Conservation (phyloP, 2,888 invertebrate genomes). For the Platerodrilus igneus region DNA sequence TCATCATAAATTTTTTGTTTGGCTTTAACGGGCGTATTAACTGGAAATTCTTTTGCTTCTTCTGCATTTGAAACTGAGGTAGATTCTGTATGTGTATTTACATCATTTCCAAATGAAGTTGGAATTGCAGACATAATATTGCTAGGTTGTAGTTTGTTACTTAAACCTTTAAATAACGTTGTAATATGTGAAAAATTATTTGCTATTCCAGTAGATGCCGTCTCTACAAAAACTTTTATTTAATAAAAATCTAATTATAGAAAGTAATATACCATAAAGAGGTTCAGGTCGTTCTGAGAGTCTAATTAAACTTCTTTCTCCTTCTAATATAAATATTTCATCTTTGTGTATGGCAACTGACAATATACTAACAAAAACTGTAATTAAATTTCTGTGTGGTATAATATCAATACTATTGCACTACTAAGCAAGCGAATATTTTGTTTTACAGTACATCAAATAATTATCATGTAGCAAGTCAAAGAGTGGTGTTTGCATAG, state of each 20-base stretch:
- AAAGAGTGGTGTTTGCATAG: too few relatives aligned
- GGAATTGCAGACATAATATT: slow-evolving; percentile 39
- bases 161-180: slow-evolving; percentile 40
- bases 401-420: slow-evolving; percentile 16
- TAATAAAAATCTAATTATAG: slow-evolving; percentile 10
- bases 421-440: too few relatives aligned
- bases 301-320: slow-evolving; percentile 71
- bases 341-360: slow-evolving; percentile 61
- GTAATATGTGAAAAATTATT: slow-evolving; percentile 29
- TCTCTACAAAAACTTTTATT: too few relatives aligned
- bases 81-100: slow-evolving; percentile 46
- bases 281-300: slow-evolving; percentile 69
- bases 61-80: slow-evolving; percentile 58
- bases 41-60: slow-evolving; percentile 70
- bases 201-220: too few relatives aligned
- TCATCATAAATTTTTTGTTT: slow-evolving; percentile 64
- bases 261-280: slow-evolving; percentile 36
- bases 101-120: slow-evolving; percentile 27
- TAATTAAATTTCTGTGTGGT: too few relatives aligned
- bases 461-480: too few relatives aligned
- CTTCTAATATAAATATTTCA: slow-evolving; percentile 81
- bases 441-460: too few relatives aligned
- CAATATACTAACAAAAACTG: slow-evolving; percentile 48
- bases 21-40: too few relatives aligned
- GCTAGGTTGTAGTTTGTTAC: slow-evolving; percentile 41